These are phyloP conservation scores for Drosophila pegasa DNA, from an alignment of 2,888 invertebrate species.

Conservation along the genomic window DNA sequence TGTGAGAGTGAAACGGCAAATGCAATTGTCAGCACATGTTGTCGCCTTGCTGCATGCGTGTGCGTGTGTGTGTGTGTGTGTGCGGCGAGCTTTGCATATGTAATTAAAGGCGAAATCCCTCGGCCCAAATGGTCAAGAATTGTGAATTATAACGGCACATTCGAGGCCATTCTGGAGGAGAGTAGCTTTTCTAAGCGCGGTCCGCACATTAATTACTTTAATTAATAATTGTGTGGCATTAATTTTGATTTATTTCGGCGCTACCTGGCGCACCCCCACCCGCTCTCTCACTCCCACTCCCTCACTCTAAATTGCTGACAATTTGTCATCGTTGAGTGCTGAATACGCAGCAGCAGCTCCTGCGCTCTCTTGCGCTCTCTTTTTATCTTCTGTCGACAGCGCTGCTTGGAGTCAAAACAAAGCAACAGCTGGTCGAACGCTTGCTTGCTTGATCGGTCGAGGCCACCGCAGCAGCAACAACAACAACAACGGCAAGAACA, in stretches of 20 bases:
- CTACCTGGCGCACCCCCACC: not conserved
- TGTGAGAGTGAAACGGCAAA: constrained; percentile 28
- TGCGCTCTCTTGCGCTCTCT: not conserved
- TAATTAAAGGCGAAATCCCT: constrained; percentile 59
- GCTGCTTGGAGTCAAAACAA: constrained; percentile 40
- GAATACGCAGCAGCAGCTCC: constrained; percentile 3
- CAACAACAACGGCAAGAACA: constrained; percentile 41
- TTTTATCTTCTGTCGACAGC: constrained; percentile 7
- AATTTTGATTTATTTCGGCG: constrained; percentile 72
- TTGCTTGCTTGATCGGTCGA: constrained; percentile 65
- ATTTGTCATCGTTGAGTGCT: not conserved
- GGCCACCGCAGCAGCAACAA: constrained; percentile 54
- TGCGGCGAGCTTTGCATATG: constrained; percentile 64
- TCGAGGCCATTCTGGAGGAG: constrained; percentile 11
- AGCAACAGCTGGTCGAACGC: constrained; percentile 58
- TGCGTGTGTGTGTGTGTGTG: not conserved
- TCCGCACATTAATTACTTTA: constrained; percentile 75
- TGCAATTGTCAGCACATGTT: constrained; percentile 69
- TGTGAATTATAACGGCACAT: constrained; percentile 46
- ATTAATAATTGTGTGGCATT: constrained; percentile 78
- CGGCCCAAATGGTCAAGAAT: constrained; percentile 62
- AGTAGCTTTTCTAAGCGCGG: constrained; percentile 33
- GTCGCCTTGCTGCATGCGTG: not conserved
- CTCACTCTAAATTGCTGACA: constrained; percentile 5
- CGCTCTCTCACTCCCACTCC: not conserved